A percentile compares a stretch with the other conserved stretches of the same genome.
phyloP scores from a whole-genome alignment of 1,140 invertebrate species.

The Drosophila pandora region DNA sequence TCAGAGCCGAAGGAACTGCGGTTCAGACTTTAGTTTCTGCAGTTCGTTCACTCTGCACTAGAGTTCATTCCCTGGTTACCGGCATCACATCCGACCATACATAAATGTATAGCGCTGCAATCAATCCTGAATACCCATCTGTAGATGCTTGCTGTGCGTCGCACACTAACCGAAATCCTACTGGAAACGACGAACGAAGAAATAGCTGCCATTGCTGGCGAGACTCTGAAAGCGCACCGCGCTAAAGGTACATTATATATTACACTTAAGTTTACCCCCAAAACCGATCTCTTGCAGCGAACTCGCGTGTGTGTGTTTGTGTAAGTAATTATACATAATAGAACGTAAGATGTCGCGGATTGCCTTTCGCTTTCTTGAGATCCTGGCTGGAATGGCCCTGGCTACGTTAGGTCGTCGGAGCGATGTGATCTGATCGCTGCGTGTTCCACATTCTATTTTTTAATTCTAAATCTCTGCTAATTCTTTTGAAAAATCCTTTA shows the following conservation, averaged over 20 bases:
- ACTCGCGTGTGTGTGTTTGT: constrained; percentile 29
- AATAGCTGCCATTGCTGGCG: constrained; percentile 91
- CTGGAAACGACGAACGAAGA: constrained; percentile 96
- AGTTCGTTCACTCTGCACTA: constrained; percentile 30
- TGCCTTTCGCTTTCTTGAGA: constrained; percentile 3
- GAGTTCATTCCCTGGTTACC: constrained; percentile 58
- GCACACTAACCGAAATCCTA: constrained; percentile 95
- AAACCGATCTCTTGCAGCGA: constrained; percentile 46
- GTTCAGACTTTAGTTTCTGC: neutral
- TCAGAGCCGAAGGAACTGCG: constrained; percentile 15
- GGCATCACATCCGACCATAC: constrained; percentile 33
- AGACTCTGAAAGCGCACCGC: constrained; percentile 84
- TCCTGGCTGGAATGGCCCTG: constrained; percentile 36
- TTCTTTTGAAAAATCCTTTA: constrained; percentile 9
- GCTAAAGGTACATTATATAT: constrained; percentile 75
- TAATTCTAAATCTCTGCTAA: constrained; percentile 54
- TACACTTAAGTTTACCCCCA: constrained; percentile 32
- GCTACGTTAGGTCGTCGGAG: constrained; percentile 8
- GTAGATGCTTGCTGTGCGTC: constrained; percentile 94
- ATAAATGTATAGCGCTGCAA: constrained; percentile 42
- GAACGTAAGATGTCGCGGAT: constrained; percentile 33
- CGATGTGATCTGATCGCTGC: constrained; percentile 6
- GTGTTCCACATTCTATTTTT: constrained; percentile 14
- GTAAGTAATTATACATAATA: constrained; percentile 33
- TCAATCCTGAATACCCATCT: constrained; percentile 53